Evolutionary conservation across 2,113 vertebrate species (phyloP).

Genomic region (Hassar affinis): DNA sequence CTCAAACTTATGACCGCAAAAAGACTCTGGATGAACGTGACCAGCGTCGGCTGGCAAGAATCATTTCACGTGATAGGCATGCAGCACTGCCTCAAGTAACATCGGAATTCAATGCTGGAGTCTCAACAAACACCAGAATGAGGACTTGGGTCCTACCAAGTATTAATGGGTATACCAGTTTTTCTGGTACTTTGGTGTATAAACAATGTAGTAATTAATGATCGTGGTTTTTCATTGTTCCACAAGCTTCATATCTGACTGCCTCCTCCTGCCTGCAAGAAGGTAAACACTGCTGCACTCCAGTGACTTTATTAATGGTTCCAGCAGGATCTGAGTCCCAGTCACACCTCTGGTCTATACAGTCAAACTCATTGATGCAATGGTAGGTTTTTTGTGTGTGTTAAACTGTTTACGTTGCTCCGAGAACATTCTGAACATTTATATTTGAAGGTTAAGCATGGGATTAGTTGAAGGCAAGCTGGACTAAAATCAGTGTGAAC

Average conservation of each 20-base stretch:
- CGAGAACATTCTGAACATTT: not conserved
- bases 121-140: no score
- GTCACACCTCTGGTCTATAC: not conserved
- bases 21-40: no score
- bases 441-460: slow-evolving; percentile 18
- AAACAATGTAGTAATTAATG: not conserved
- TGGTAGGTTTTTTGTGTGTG: not conserved
- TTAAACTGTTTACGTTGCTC: not conserved
- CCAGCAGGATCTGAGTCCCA: not conserved
- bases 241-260: not conserved
- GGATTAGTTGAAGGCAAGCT: not conserved
- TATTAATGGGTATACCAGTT: no score
- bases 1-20: no score
- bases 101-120: no score
- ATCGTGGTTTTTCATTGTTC: not conserved
- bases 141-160: no score
- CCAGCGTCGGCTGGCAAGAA: no score
- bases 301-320: not conserved
- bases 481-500: slow-evolving; percentile 19
- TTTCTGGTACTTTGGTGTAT: no score
- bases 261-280: not conserved
- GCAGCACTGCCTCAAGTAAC: no score
- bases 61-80: no score
- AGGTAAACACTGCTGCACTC: not conserved
- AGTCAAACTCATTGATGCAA: not conserved